Evolutionary conservation across 2,113 vertebrate species (phyloP), one percentile per base, ranked within the genome.

Genomic region (Petaurus breviceps): DNA sequence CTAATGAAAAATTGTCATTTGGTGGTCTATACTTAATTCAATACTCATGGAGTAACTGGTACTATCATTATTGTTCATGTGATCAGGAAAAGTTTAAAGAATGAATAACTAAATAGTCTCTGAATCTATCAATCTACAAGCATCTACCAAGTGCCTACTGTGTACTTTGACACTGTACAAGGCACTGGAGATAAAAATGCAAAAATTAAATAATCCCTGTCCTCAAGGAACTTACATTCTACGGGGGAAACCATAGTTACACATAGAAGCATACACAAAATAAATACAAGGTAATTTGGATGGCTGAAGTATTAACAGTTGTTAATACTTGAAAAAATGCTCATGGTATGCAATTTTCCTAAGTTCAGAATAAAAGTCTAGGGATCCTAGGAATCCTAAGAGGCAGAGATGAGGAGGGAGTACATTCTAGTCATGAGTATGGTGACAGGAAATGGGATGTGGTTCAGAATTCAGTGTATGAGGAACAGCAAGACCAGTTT

Each of bases 1-100:
- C 84, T 53, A 97, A 95, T 92, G 93, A 97, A 98, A 94, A 53
- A n/a, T 50, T 96, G 7, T 61, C 95, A 68, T 92, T 84, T 94
- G n/a, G 49, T 90, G 51, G 91, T 51, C 90, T 91, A 43, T 11
- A 49, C 53, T 89, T 53, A 8, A 97, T 92, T 94, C 93, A 94
- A 90, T 93, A 96, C 77, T 91, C 95, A 95, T 91, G 94, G 52
- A 54, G 12, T 51, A 95, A 89, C 46, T 90, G 61, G 91, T 51
- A 94, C 28, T 92, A 92, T 93, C 92, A 92, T 54, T 57, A 89
- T 96, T 37, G 52, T 91, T 96, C 43, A 31, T 23, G 51, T n/a
- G 22, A 68, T 54, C 54, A 37, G 11, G 51, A 53, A 93, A 68
- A 16, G 92, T 37, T 52, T 84, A 53, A 57, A 91, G 37, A 57